phyloP scores from a whole-genome alignment of 1,140 invertebrate genomes.

The Drosophila repletoides region DNA sequence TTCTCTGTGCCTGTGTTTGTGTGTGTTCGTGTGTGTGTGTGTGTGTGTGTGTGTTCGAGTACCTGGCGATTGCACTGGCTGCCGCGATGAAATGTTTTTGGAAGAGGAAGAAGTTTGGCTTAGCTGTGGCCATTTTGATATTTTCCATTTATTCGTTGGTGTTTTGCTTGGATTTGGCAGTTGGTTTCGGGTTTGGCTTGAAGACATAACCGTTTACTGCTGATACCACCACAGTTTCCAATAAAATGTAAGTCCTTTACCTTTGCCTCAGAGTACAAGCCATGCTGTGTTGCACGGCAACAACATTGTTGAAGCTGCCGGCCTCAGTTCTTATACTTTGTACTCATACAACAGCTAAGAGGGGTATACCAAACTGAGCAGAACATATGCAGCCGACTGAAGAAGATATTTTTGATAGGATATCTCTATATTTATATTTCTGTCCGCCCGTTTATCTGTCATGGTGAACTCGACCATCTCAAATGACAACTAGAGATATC shows the following conservation, averaged over 20 bases:
- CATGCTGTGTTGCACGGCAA: slow-evolving; percentile 6
- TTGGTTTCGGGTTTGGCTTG: slow-evolving; percentile 26
- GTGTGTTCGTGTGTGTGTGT: slow-evolving; percentile 10
- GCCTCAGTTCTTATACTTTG: not conserved
- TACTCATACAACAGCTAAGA: too few species aligned
- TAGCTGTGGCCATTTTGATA: slow-evolving; percentile 48
- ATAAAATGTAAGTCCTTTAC: slow-evolving; percentile 33
- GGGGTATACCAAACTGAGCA: too few species aligned
- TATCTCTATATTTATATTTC: too few species aligned
- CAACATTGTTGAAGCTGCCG: not conserved
- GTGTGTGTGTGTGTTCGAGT: slow-evolving; percentile 26
- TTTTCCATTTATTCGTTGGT: slow-evolving; percentile 56
- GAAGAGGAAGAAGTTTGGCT: slow-evolving; percentile 21
- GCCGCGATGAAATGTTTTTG: not conserved
- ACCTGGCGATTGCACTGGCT: slow-evolving; percentile 35
- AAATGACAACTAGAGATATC: too few species aligned
- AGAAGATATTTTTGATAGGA: too few species aligned
- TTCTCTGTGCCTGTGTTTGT: not conserved
- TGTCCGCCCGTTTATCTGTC: too few species aligned
- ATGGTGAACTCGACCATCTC: too few species aligned
- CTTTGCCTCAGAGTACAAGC: slow-evolving; percentile 5
- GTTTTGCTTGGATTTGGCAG: slow-evolving; percentile 46
- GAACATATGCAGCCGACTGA: too few species aligned
- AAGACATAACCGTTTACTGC: slow-evolving; percentile 57
- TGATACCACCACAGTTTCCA: slow-evolving; percentile 52